These are phyloP conservation scores for Ectropis grisescens DNA, from an alignment of 1,140 invertebrate species.

Conservation along the genomic window DNA sequence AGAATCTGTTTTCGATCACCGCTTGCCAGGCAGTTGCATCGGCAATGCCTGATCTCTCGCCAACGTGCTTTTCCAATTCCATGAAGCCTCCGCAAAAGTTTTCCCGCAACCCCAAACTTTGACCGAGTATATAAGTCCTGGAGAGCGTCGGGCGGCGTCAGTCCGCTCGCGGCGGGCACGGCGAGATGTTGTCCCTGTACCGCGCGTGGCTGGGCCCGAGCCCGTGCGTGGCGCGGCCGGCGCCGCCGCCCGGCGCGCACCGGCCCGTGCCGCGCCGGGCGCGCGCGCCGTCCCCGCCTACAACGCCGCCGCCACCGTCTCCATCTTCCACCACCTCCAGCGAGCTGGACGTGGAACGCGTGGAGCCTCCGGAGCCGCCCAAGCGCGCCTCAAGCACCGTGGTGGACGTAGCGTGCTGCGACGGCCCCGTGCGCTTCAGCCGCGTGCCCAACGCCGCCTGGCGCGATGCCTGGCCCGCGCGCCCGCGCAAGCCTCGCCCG, in stretches of 20 bases:
- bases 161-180: constrained; percentile 24
- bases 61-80: too few species aligned
- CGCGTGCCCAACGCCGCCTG: constrained; percentile 41
- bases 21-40: too few species aligned
- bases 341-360: constrained; percentile 44
- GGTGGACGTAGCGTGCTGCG: constrained; percentile 87
- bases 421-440: constrained; percentile 86
- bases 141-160: constrained; percentile 20
- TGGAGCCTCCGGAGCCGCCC: constrained; percentile 32
- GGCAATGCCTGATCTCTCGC: too few species aligned
- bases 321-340: constrained; percentile 35
- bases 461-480: constrained; percentile 60
- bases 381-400: constrained; percentile 49
- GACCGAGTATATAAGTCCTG: too few species aligned
- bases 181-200: constrained; percentile 75
- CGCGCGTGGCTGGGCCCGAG: constrained; percentile 73
- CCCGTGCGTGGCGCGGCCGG: constrained; percentile 52
- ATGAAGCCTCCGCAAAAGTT: constrained; percentile 10
- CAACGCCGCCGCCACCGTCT: constrained; percentile 35
- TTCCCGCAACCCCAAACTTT: constrained; percentile 6
- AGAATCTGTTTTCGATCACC: too few species aligned
- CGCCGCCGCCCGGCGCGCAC: constrained; percentile 50
- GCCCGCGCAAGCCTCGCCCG: constrained; percentile 74
- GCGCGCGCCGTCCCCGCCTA: constrained; percentile 25
- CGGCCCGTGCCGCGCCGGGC: constrained; percentile 46